Base-by-base conservation (phyloP, 1,140 invertebrate species). In the Bombus balteatus region DNA sequence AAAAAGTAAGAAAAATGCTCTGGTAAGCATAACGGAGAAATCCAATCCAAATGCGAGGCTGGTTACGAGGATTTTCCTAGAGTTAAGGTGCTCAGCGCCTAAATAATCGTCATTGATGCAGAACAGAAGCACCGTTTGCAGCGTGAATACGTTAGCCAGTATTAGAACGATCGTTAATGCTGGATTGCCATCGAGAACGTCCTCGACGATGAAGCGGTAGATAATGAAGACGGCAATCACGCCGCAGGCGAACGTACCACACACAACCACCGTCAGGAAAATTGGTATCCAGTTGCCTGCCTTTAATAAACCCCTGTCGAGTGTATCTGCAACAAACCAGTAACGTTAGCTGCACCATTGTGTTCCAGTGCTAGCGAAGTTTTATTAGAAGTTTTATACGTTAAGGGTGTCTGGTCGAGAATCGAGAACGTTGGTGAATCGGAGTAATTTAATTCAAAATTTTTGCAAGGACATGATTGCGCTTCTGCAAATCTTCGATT, bases 11-110 rank as follows among this genome's bases (percentile, higher is more conserved):
- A 96, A 96, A 68, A 96, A 93, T 15, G 96, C 94, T 68, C 96
- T 95, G 3, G 96, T 94, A 12, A 97, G 91, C 92, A 97, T 95
- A 0, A 96, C 94, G 3, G 96, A 96, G 86, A 96, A 96, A 2
- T 95, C 92, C 1, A 96, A 79, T 6, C 96, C 95, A 73, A 96
- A 96, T 0, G 95, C 95, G 13, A 96, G 82, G 1, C 95, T 95
- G 0, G 96, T 94, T 0, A 95, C 91, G n/a, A 96, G 94, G 34
- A 96, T 95, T 79, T 96, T 95, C n/a, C 95, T 87, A 3, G 95
- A 93, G 82, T 96, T 96, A 1, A 96, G 41, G 13, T 89, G 70
- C 13, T 95, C 92, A 0, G 83, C 22, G 34, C 89, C 92, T 2
- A 88, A 68, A 13, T 84, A 81, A 28, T 93, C 92, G 28, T 95